These are phyloP conservation scores for Odocoileus hemionus DNA, from an alignment of 2,113 vertebrate genomes.

Conservation along the genomic window DNA sequence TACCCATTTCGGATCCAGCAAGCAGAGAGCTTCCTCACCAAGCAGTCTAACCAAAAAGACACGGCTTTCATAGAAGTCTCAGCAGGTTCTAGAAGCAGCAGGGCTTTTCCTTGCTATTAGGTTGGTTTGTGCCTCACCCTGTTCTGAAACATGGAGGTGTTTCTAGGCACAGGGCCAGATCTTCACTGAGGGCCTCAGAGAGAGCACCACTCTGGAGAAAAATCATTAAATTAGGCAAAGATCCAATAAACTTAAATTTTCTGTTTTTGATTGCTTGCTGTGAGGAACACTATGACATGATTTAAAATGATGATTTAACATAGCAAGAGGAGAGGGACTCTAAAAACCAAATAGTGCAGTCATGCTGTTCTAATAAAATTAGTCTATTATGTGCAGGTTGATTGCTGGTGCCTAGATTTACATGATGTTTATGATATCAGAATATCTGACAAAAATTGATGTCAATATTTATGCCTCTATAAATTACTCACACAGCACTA, in stretches of 20 bases:
- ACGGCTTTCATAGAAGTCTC: not conserved
- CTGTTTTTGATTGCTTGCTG: slow-evolving; percentile 60
- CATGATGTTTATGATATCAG: slow-evolving; percentile 70
- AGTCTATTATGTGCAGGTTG: slow-evolving; percentile 57
- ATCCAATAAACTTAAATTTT: slow-evolving; percentile 62
- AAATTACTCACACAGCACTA: slow-evolving; percentile 39
- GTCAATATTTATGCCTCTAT: slow-evolving; percentile 56
- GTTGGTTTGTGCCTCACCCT: not conserved
- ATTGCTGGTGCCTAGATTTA: slow-evolving; percentile 50
- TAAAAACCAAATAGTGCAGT: slow-evolving; percentile 29
- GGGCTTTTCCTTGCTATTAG: not conserved
- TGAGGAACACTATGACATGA: slow-evolving; percentile 10
- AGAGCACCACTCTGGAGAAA: slow-evolving; percentile 7
- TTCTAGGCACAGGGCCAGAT: slow-evolving; percentile 60
- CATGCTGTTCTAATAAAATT: slow-evolving; percentile 60
- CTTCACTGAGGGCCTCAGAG: not conserved
- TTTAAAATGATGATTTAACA: slow-evolving; percentile 54
- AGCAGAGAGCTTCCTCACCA: not conserved
- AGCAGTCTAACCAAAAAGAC: not conserved
- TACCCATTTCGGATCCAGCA: not conserved
- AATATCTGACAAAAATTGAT: slow-evolving; percentile 70
- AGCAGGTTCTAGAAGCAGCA: too few relatives aligned
- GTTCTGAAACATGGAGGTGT: not conserved
- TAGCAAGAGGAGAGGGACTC: slow-evolving; percentile 44
- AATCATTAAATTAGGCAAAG: slow-evolving; percentile 69